phyloP scores from a whole-genome alignment of 2,797 vertebrate genomes.

The Siniperca obscura region DNA sequence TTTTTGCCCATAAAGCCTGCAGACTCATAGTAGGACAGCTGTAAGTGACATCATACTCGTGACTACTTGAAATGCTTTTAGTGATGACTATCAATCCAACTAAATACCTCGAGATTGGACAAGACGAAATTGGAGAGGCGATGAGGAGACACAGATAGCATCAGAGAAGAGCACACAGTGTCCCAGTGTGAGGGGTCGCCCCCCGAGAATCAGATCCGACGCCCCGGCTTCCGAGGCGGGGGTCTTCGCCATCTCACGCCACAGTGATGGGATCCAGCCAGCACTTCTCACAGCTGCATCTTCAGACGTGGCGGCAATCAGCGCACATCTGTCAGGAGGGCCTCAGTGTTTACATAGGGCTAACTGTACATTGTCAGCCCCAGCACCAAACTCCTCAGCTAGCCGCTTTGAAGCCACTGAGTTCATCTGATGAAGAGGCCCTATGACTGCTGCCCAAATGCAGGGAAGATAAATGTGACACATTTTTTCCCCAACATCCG shows the following conservation, averaged over 20 bases:
- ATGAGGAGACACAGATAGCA: conserved; percentile 49
- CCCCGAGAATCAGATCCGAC: conserved; percentile 32
- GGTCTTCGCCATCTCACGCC: conserved; percentile 53
- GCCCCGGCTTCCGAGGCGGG: background rate
- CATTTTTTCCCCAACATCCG: conserved; percentile 60
- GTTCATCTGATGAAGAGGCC: conserved; percentile 60
- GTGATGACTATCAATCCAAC: conserved; percentile 53
- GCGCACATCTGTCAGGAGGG: conserved; percentile 65
- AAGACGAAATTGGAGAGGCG: background rate
- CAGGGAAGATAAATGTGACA: conserved; percentile 72
- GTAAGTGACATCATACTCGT: conserved; percentile 53
- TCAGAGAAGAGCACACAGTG: conserved; percentile 57
- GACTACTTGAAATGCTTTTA: conserved; percentile 64
- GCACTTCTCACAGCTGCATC: conserved; percentile 50
- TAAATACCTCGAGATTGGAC: conserved; percentile 12
- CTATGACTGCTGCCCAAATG: conserved; percentile 38
- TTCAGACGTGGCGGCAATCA: conserved; percentile 49
- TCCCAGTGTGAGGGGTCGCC: conserved; percentile 30
- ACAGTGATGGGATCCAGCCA: conserved; percentile 67
- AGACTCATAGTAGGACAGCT: conserved; percentile 35
- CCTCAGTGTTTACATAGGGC: conserved; percentile 71
- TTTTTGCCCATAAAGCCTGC: conserved; percentile 9
- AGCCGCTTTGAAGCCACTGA: conserved; percentile 61
- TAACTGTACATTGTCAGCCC: conserved; percentile 35
- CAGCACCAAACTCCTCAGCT: conserved; percentile 40